Base-by-base conservation (phyloP, 2,113 vertebrate species). In the Hippopotamus amphibius region DNA sequence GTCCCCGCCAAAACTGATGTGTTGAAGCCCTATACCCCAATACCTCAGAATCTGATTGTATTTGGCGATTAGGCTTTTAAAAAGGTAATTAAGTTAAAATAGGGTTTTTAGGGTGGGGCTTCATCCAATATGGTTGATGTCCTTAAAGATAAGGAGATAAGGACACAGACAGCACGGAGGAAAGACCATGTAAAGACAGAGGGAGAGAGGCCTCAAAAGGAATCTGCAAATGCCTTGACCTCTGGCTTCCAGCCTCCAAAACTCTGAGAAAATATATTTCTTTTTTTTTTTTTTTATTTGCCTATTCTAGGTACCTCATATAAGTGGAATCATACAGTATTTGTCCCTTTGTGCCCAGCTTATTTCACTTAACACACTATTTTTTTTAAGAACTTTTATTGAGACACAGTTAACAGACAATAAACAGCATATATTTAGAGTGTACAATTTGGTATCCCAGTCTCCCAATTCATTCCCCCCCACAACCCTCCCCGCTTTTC, bases 101-200 rank as follows among this genome's bases (percentile, higher is more conserved):
- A 48, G 26, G 4, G 6, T 46, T 14, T 17, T 65, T 53, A 28
- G 1, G 0, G 15, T 69, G 9, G 6, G 1, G 7, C 26, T 6
- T 74, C 69, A 81, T 85, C 33, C 74, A 61, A 0, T 26, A 37
- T 33, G 22, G 28, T 22, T 43, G 6, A 6, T 41, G 1, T 72
- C 41, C 9, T 55, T 43, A 50, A 50, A 37, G 15, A 50, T 92
- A 37, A 43, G 10, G 2, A 5, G 5, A 16, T 53, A 83, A 83
- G 53, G 3, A 57, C n/a, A 65, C 37, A 76, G 11, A 41, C 7
- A 92, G 33, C 1, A 24, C 4, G n/a, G 5, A 85, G 37, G 26
- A 82, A 87, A 68, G 10, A 61, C 1, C 16, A 30, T 9, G 4
- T 65, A 15, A 19, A 48, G n/a, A 43, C 3, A 61, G 13, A 80